phyloP scores from a whole-genome alignment of 2,888 invertebrate species.

The Oligia strigilis region DNA sequence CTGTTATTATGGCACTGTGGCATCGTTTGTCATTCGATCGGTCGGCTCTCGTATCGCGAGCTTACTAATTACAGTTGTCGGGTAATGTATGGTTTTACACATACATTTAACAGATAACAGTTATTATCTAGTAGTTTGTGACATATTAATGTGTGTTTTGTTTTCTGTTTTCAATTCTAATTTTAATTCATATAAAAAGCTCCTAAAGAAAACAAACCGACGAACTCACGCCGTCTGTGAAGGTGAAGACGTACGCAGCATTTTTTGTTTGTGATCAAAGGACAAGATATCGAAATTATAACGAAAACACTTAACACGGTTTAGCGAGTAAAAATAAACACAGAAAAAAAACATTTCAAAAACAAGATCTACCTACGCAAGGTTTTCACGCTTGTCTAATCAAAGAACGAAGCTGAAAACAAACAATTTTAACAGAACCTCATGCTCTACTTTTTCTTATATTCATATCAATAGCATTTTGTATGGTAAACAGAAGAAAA shows the following conservation, averaged over 20 bases:
- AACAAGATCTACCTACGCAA: neutral
- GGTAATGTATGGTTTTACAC: conserved; percentile 19
- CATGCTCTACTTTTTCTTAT: neutral
- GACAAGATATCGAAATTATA: neutral
- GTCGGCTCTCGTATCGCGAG: conserved; percentile 8
- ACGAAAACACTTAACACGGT: conserved; percentile 19
- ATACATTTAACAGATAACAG: neutral
- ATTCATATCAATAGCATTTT: conserved; percentile 4
- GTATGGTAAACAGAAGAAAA: neutral
- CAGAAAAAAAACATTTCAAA: neutral
- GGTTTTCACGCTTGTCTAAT: conserved; percentile 2
- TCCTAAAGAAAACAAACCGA: neutral
- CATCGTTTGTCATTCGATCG: conserved; percentile 54
- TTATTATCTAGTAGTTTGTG: conserved; percentile 21
- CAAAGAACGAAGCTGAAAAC: conserved; percentile 11
- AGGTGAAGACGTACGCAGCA: neutral
- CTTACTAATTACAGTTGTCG: conserved; percentile 37
- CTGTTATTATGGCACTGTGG: conserved; percentile 33
- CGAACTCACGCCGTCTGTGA: rapidly evolving
- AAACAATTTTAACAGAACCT: neutral
- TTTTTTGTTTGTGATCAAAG: neutral
- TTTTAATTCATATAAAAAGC: too few species aligned
- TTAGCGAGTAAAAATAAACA: neutral
- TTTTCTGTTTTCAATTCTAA: neutral
- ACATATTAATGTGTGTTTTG: neutral